Evolutionary conservation across 2,113 vertebrate genomes (phyloP), one percentile per base, ranked within the genome.

Genomic region (Percina caprodes): DNA sequence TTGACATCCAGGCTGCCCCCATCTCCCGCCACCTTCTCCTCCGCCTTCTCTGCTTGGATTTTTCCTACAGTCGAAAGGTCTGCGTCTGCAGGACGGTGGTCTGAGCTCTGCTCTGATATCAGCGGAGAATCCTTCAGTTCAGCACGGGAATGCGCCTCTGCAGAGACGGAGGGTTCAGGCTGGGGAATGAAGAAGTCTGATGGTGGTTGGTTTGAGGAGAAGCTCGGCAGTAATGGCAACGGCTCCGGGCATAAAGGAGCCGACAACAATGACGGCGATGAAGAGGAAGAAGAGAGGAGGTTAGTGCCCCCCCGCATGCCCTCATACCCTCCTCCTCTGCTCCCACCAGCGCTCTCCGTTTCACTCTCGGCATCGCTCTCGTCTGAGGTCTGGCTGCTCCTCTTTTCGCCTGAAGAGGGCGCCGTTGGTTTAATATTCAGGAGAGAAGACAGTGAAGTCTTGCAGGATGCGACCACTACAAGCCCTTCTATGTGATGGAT

Each of bases 1-100:
- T 94, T 84, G 10, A 94, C 92, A 1, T 77, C 72, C 33, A 9
- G 49, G 7, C 39, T 33, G 24, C 6, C 39, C 0, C 4, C 18
- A 7, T 45, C 61, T 30, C 1, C 46, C 74, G 6, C 18, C 63
- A 15, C 33, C 46, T 62, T 48, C 12, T 59, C 6, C 48, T 73
- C 51, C 3, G 61, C 30, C 35, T 61, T 14, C 2, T 52, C 4
- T 3, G 23, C 3, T 12, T 26, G 6, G 3, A 3, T 18, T 39
- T 0, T 14, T 35, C 16, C 56, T 39, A 0, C 48, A 6, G 51
- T 35, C 11, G 5, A 4, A n/a, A 23, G 2, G 26, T 66, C 8
- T n/a, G n/a, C n/a, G n/a, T n/a, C n/a, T 35, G 39, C 30, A 60
- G 23, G 18, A 51, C 45, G 3, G 23, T 4, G 24, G 24, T 8